Evolutionary conservation across 2,888 invertebrate species (phyloP).

Genomic region (Pachliopta kotzebuea): DNA sequence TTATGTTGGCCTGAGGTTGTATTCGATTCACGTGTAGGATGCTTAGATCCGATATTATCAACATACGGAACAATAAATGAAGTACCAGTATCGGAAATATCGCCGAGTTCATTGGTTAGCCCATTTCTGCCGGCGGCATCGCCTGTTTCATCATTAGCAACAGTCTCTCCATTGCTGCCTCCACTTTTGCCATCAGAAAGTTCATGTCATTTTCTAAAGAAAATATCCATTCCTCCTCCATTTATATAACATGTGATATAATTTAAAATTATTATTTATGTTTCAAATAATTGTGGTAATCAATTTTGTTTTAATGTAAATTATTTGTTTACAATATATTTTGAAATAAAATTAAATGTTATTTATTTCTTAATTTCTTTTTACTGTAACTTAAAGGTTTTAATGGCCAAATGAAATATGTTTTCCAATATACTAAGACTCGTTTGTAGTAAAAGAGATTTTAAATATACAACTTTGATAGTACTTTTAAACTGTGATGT

Average conservation of each 20-base stretch:
- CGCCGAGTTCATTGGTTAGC: constrained; percentile 34
- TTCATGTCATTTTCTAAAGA: constrained; percentile 51
- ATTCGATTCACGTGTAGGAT: constrained; percentile 32
- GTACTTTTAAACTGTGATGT: too few species aligned
- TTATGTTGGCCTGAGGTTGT: constrained; percentile 18
- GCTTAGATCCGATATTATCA: constrained; percentile 35
- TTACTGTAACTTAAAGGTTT: too few species aligned
- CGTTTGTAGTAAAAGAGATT: too few species aligned
- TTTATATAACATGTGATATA: constrained; percentile 40
- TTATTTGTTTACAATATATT: too few species aligned
- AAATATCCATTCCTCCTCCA: constrained; percentile 61
- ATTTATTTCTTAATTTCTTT: too few species aligned
- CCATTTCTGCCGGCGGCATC: constrained; percentile 53
- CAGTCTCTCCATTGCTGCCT: constrained; percentile 41
- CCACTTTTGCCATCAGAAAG: constrained; percentile 42
- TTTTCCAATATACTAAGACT: too few species aligned
- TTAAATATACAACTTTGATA: too few species aligned
- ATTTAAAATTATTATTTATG: neutral
- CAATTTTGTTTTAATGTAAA: too few species aligned
- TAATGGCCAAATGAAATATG: too few species aligned
- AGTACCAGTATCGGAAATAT: constrained; percentile 27
- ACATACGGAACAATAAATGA: constrained; percentile 31
- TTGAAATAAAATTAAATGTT: too few species aligned
- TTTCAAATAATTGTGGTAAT: too few species aligned
- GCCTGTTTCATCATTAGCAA: constrained; percentile 47